Evolutionary conservation across 1,140 invertebrate species (phyloP), one percentile per base, ranked within the genome.

Genomic region (Holcopasites calliopsidis): DNA sequence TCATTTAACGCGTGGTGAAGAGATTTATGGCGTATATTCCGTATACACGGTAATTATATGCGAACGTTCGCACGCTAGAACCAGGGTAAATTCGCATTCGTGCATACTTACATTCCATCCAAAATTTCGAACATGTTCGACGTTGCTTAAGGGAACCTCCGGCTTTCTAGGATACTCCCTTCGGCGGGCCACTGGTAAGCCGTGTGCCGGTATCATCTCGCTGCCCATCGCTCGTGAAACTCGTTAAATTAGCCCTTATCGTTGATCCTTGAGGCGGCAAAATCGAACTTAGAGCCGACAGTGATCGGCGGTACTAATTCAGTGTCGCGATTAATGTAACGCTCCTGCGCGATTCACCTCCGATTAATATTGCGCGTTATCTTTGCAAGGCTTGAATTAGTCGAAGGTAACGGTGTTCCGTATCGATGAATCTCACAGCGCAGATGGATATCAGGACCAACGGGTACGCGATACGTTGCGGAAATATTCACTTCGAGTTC

Each of bases 211-310:
- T 21, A 21, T 21, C n/a, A n/a, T 23, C 16, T n/a, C 18, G 3
- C 18, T 10, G 8, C 26, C 6, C 31, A 47, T 13, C 44, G 44
- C 4, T 23, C 44, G 11, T 7, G 18, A 23, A 40, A 44, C 40
- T 3, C 44, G 61, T 11, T 64, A 64, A 64, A 64, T 64, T 50
- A 64, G 28, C 44, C 31, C 28, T 50, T 64, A 64, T 50, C 64
- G 33, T 11, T 49, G 64, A 26, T 40, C 49, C n/a, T 33, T 3
- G 5, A 18, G 64, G 3, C 3, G 16, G 13, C 33, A 11, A 52
- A 66, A 66, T 54, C 3, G 28, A 54, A 66, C 40, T 38, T 26
- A 65, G 2, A 44, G 28, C 8, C 69, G 47, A 40, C 33, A n/a
- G 35, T 38, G 69, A 71, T 61, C 38, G 52, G 57, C 54, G 69